Evolutionary conservation across 2,888 invertebrate genomes (phyloP).

Genomic region (Stenodema calcarata): DNA sequence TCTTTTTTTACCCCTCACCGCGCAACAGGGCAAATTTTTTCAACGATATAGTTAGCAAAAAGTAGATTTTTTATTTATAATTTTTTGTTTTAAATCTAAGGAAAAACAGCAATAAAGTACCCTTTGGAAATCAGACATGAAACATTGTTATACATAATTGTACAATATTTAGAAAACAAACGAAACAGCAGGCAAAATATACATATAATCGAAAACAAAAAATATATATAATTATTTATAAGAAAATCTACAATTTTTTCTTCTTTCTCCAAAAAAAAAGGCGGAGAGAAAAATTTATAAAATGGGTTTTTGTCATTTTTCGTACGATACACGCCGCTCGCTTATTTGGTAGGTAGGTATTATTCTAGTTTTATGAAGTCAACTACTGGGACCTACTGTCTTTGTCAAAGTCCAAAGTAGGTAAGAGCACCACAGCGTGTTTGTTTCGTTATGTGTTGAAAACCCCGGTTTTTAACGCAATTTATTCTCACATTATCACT

Average conservation of each 20-base stretch:
- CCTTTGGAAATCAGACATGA: slow-evolving; percentile 55
- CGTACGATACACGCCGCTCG: slow-evolving; percentile 54
- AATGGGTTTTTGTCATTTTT: slow-evolving; percentile 50
- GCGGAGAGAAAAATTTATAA: slow-evolving; percentile 38
- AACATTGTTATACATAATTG: slow-evolving; percentile 33
- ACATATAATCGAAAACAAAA: background rate
- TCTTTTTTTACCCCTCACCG: slow-evolving; percentile 47
- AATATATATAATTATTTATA: slow-evolving; percentile 16
- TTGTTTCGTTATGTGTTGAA: slow-evolving; percentile 7
- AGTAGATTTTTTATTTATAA: slow-evolving; percentile 44
- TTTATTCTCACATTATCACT: slow-evolving; percentile 58
- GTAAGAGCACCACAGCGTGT: slow-evolving; percentile 35
- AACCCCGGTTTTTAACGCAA: slow-evolving; percentile 55
- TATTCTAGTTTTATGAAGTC: slow-evolving; percentile 26
- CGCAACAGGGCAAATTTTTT: slow-evolving; percentile 52
- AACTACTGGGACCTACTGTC: slow-evolving; percentile 44
- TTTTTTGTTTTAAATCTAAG: slow-evolving; percentile 46
- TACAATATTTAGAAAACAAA: slow-evolving; percentile 17
- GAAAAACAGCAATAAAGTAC: slow-evolving; percentile 56
- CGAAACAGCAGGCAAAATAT: slow-evolving; percentile 12
- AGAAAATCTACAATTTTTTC: slow-evolving; percentile 48
- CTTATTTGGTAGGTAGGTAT: slow-evolving; percentile 37
- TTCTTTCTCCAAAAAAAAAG: background rate
- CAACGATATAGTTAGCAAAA: slow-evolving; percentile 50
- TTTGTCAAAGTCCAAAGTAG: slow-evolving; percentile 22